phyloP scores from a whole-genome alignment of 2,113 vertebrate genomes.

The Heliornis fulica region DNA sequence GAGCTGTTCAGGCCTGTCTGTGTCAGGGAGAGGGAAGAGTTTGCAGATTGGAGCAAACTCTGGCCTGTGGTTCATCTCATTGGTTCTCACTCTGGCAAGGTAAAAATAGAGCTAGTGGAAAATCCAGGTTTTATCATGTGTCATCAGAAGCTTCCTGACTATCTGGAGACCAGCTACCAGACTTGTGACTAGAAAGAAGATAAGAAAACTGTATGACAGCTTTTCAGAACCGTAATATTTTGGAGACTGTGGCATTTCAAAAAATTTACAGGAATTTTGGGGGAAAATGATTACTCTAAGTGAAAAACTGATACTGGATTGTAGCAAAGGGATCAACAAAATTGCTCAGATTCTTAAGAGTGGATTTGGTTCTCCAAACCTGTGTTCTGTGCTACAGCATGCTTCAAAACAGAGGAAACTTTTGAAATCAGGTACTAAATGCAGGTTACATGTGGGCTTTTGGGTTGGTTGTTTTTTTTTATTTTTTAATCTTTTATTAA shows the following conservation, averaged over 20 bases:
- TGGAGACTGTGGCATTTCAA: not conserved
- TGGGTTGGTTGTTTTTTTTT: no score
- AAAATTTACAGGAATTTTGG: not conserved
- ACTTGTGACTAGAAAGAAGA: not conserved
- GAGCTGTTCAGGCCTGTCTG: conserved; percentile 61
- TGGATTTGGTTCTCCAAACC: conserved; percentile 8
- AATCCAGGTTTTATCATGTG: conserved; percentile 34
- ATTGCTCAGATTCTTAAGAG: conserved; percentile 29
- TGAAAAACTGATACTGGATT: conserved; percentile 49
- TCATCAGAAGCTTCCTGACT: conserved; percentile 34
- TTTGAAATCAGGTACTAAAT: conserved; percentile 34
- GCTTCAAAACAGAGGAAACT: conserved; percentile 19
- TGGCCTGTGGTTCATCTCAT: conserved; percentile 37
- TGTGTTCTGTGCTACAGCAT: not conserved
- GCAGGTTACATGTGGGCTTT: not conserved
- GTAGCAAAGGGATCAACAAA: conserved; percentile 50
- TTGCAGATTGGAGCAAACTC: conserved; percentile 31
- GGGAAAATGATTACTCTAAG: conserved; percentile 24
- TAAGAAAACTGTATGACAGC: not conserved
- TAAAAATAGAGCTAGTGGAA: conserved; percentile 64
- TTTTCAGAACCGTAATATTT: not conserved
- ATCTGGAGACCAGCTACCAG: not conserved
- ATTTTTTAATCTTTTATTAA: not conserved
- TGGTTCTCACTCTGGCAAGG: conserved; percentile 48
- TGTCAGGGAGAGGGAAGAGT: conserved; percentile 71